Evolutionary conservation across 2,888 invertebrate species (phyloP).

Genomic region (Eilema caniola): DNA sequence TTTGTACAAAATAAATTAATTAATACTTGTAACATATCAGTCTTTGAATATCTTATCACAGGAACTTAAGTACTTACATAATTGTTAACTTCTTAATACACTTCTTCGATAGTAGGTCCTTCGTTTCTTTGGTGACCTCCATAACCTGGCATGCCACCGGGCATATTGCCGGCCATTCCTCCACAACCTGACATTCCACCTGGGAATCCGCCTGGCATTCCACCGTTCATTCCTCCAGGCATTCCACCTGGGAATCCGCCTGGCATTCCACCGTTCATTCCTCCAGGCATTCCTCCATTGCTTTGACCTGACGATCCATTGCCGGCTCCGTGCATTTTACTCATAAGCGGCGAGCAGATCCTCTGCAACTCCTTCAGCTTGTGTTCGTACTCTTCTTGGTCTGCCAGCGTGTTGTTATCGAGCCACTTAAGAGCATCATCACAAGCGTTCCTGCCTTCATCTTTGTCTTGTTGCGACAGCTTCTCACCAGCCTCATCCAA

Average conservation of each 20-base stretch:
- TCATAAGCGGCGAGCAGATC: conserved; percentile 87
- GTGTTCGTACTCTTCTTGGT: conserved; percentile 89
- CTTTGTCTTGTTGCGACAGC: conserved; percentile 89
- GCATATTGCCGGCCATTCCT: conserved; percentile 4
- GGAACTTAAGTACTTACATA: no score
- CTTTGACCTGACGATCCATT: conserved; percentile 17
- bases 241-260: conserved; percentile 10
- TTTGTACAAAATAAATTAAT: no score
- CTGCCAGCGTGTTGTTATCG: conserved; percentile 89
- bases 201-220: conserved; percentile 3
- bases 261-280: conserved; percentile 7
- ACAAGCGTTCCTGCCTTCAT: conserved; percentile 79
- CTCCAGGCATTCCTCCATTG: conserved; percentile 20
- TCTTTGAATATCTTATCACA: no score
- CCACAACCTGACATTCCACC: conserved; percentile 10
- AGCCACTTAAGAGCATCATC: conserved; percentile 90
- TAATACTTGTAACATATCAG: no score
- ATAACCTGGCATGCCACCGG: not conserved
- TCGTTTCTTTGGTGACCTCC: conserved; percentile 32
- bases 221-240: conserved; percentile 6
- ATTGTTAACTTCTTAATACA: conserved; percentile 17
- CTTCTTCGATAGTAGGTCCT: conserved; percentile 60
- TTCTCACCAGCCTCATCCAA: conserved; percentile 88
- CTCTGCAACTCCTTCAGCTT: conserved; percentile 87
- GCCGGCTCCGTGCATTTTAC: conserved; percentile 87